phyloP scores from a whole-genome alignment of 2,797 vertebrate species.

The Cephalopachus bancanus region DNA sequence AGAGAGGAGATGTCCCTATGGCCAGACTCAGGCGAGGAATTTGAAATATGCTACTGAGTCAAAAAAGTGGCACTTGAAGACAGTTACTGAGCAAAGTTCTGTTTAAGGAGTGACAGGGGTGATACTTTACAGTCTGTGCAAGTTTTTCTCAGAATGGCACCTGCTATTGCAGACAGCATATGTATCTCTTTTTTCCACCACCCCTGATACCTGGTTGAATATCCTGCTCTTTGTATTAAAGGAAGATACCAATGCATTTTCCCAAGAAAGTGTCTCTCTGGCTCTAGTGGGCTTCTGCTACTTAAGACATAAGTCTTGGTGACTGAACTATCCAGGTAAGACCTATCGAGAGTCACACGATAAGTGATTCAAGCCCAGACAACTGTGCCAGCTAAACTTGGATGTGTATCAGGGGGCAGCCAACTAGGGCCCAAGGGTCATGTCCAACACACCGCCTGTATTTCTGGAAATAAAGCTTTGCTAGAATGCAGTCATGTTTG shows the following conservation, averaged over 20 bases:
- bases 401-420: not conserved
- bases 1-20: not conserved
- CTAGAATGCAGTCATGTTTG: rapidly evolving
- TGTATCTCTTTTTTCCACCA: not conserved
- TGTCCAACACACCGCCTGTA: not conserved
- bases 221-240: not conserved
- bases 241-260: not conserved
- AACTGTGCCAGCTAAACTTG: not conserved
- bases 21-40: not conserved
- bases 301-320: not conserved
- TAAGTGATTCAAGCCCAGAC: too few species aligned
- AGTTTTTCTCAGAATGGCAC: not conserved
- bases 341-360: rapidly evolving
- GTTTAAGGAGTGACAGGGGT: rapidly evolving
- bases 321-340: not conserved
- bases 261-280: not conserved
- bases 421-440: rapidly evolving
- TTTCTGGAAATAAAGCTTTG: not conserved
- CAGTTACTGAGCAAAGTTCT: not conserved
- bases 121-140: too few species aligned
- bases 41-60: not conserved
- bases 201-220: not conserved
- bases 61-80: not conserved
- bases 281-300: not conserved
- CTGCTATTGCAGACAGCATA: not conserved